Evolutionary conservation across 1,140 invertebrate genomes (phyloP).

Genomic region (Eriosoma lanigerum): DNA sequence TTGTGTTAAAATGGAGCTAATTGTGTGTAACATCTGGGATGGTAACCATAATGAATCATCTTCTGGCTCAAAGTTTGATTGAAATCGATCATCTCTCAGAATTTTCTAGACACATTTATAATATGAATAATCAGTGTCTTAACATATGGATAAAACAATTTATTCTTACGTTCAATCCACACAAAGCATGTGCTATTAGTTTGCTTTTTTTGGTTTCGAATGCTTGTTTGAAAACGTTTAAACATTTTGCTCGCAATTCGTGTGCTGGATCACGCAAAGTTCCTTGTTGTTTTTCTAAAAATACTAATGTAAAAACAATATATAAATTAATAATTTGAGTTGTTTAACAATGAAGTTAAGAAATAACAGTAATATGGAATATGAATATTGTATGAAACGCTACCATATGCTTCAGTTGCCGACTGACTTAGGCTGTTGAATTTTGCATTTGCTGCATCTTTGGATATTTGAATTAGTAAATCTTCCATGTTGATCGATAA

Average conservation of each 20-base stretch:
- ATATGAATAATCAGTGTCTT: no score
- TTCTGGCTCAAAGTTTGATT: constrained; percentile 85
- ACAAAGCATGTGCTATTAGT: constrained; percentile 76
- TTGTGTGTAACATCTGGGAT: constrained; percentile 81
- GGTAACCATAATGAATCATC: constrained; percentile 89
- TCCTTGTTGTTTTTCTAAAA: constrained; percentile 78
- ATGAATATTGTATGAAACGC: constrained; percentile 54
- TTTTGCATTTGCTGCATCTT: constrained; percentile 74
- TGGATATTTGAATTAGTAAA: constrained; percentile 75
- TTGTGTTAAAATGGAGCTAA: constrained; percentile 73
- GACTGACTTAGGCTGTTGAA: constrained; percentile 70
- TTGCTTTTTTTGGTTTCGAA: constrained; percentile 83
- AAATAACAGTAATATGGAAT: not conserved
- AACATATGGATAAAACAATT: no score
- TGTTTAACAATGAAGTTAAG: no score
- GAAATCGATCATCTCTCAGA: constrained; percentile 85
- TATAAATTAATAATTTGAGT: no score
- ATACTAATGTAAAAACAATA: constrained; percentile 69
- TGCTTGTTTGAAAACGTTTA: constrained; percentile 79
- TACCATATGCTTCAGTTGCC: constrained; percentile 79
- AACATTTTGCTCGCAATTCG: constrained; percentile 79
- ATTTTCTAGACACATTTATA: constrained; percentile 69
- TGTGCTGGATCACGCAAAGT: constrained; percentile 76
- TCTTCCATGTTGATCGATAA: constrained; percentile 69
- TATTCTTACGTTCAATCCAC: constrained; percentile 78